Base-by-base conservation (phyloP, 2,888 invertebrate genomes). In the Argyra leucocephala region DNA sequence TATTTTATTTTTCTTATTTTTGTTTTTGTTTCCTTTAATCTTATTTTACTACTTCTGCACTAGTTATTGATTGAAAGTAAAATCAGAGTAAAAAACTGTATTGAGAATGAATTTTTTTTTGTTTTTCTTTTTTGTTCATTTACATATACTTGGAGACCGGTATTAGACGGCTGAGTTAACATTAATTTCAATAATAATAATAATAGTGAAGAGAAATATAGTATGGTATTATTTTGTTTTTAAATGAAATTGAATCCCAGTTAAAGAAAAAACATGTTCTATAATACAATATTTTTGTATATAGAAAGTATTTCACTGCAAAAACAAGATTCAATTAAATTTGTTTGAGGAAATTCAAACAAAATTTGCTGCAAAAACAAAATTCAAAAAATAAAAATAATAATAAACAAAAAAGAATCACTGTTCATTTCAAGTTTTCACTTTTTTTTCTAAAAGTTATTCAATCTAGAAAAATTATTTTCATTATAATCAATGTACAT, bases 11-110 rank as follows among this genome's bases (percentile, higher is more conserved):
- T 48, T 48, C 2, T 5, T n/a, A 48, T 48, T 48, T 48, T 18
- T 48, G 5, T 15, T 48, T 48, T 48, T 48, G 18, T 18, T 48
- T 18, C 18, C 15, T 2, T n/a, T n/a, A n/a, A n/a, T n/a, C n/a
- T 48, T 48, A 12, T 48, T 48, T 18, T 5, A 15, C 18, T 48
- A 48, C 48, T 48, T 48, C n/a, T 48, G 48, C 18, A 48, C 48
- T 48, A 48, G 48, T 48, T 48, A 48, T 48, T 48, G 48, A 48
- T 48, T 48, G 48, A 48, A 48, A 48, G 48, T 48, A 48, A 48
- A 48, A 48, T 48, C 48, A 48, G 48, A 48, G 48, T 48, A 48
- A 48, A 48, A 48, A 48, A 48, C 48, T 48, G 48, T 48, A 48
- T 48, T 48, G 15, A n/a, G 18, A 18, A 18, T 48, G 15, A 18